Base-by-base conservation (phyloP, 2,113 vertebrate species). In the Dromiciops gliroides region DNA sequence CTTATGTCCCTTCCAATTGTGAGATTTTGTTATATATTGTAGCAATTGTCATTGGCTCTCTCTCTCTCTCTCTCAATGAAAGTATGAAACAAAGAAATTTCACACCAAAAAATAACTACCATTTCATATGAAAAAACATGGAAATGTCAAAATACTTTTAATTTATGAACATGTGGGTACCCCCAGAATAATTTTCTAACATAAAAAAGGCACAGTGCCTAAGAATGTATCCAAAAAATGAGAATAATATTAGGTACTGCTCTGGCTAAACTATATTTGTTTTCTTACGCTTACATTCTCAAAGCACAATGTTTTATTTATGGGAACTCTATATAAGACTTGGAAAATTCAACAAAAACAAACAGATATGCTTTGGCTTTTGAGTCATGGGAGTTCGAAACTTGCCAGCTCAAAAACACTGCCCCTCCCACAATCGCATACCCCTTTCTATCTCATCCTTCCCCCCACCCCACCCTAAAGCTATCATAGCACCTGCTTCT, bases 311-410 rank as follows among this genome's bases (percentile, higher is more conserved):
- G 94, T 95, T 94, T 94, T 97, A 98, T 98, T 98, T 98, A 96
- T 96, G 96, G 96, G 96, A 97, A 89, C 93, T 51, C 96, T 97
- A 96, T 97, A 97, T 98, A 98, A 98, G 98, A 97, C 97, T 96
- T 91, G 95, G 93, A 95, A 97, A 97, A 96, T 90, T 67, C 94
- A 97, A 97, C 90, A 95, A 98, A 97, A 96, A 96, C 95, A 97
- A 97, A 97, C 96, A 97, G 95, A 95, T 93, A 83, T n/a, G 89
- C 52, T 95, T 94, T 95, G 51, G 26, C 52, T 95, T 94, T 48
- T 89, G 88, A 93, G 90, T 96, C 56, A 51, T 49, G 25, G 96
- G 93, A 96, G 93, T 51, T 91, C 89, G 75, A 52, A 93, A 50
- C 47, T 92, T 44, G 50, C 50, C 93, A 83, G 25, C 0, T 53